Evolutionary conservation across 1,140 invertebrate genomes (phyloP), one percentile per base, ranked within the genome.

Genomic region (Popillia japonica): DNA sequence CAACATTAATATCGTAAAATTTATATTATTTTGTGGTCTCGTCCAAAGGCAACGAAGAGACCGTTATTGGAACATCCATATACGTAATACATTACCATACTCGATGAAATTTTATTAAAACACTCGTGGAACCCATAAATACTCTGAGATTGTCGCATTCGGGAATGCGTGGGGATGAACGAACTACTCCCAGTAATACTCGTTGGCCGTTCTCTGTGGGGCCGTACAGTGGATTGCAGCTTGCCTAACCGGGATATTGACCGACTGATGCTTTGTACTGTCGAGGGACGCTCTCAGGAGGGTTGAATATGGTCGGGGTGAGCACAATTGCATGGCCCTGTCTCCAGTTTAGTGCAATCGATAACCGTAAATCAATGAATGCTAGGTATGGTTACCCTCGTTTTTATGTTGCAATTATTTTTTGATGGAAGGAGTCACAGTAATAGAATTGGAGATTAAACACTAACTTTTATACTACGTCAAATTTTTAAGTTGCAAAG

Each of bases 81-180:
- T 20, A 64, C n/a, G n/a, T 64, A 22, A 64, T 64, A 64, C 17
- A 64, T 64, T 64, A 64, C 11, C 61, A n/a, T n/a, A 11, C 11
- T 59, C 61, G n/a, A 20, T 20, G 61, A 64, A 64, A 64, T 64
- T 64, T 64, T 64, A 64, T 64, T 64, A 64, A 64, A 64, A 64
- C 23, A 22, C 61, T 20, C 61, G 61, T 17, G n/a, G 23, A 23
- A 3, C 6, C 11, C 61, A 64, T 64, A 64, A 64, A 64, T 64
- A 64, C 61, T n/a, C n/a, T 64, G 22, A 64, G 23, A 64, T 20
- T 64, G 10, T 20, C 61, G 61, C 61, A 64, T 22, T n/a, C 4
- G 6, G 6, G 11, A 23, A n/a, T n/a, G 61, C 20, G 17, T 64
- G 23, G 55, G 55, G 55, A 4, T 59, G n/a, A n/a, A n/a, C n/a